Conservation (phyloP, 2,113 vertebrate species). For the Rissa tridactyla region DNA sequence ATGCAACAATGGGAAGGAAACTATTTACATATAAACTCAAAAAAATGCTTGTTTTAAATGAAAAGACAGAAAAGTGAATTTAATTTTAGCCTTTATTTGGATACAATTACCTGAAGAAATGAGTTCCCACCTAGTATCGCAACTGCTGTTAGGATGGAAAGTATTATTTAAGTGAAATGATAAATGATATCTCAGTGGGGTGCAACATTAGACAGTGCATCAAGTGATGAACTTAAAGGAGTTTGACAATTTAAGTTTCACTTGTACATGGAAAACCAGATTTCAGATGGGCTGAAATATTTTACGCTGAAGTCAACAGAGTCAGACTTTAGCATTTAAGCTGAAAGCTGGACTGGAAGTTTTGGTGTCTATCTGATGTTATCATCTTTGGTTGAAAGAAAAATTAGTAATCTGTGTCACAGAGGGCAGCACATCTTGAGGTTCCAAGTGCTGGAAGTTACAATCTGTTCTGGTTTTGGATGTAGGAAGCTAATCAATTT, state of each 20-base stretch:
- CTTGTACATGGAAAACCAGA: background rate
- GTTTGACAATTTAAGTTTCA: background rate
- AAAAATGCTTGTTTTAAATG: background rate
- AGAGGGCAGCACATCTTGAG: background rate
- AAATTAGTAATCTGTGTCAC: background rate
- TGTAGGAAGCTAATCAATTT: background rate
- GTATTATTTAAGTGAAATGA: background rate
- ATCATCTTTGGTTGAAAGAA: background rate
- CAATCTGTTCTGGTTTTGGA: background rate
- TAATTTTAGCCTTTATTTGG: background rate
- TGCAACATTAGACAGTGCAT: background rate
- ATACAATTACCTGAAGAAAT: background rate
- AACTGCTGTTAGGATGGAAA: background rate
- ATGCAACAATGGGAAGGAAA: constrained; percentile 8
- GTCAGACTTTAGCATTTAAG: background rate
- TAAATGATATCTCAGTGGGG: background rate
- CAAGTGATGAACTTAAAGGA: background rate
- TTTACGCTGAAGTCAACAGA: background rate
- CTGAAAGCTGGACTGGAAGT: background rate
- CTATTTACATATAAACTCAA: constrained; percentile 33
- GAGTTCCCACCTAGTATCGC: background rate
- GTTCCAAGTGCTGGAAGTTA: background rate
- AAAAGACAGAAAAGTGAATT: constrained; percentile 2
- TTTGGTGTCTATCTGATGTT: background rate
- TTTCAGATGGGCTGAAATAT: background rate